Base-by-base conservation (phyloP, 2,888 invertebrate genomes). In the Epinotia nisella region DNA sequence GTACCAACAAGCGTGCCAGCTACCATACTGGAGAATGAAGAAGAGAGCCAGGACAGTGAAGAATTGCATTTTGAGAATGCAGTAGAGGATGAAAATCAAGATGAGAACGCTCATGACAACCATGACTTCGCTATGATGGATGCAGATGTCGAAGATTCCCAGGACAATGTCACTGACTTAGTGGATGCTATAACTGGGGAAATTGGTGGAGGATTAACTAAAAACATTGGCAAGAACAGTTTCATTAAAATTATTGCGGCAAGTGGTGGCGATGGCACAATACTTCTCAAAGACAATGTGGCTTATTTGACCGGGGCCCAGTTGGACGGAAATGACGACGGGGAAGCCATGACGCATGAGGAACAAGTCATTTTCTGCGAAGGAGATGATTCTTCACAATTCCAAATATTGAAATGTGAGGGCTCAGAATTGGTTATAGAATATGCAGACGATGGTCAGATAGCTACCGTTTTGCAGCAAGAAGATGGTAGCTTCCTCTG, bases 341-440 rank as follows among this genome's bases (percentile, higher is more conserved):
- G 83, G 0, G 90, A 91, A 19, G 81, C 80, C 1, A 80, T 86
- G 74, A 78, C 83, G 29, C 86, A 90, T 53, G 88, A 90, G 76
- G 89, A 94, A 78, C 80, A 81, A 74, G 90, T 94, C 0, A 91
- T 94, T 66, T 87, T 92, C 45, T 92, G 89, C 78, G 91, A 93
- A 80, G 91, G 90, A 7, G 92, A 93, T 77, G 92, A 92, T 10
- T 75, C 87, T 39, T 90, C 91, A 11, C 91, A 93, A 72, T 90
- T 90, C 68, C 91, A 93, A 80, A 90, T 93, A 59, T 76, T 94
- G 0, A 93, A 93, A 76, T 91, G 90, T 80, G 92, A 93, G 75
- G 92, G 90, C 0, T 89, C 90, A 1, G 93, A 94, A 76, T 77
- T 93, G 19, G 90, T 94, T 0, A 93, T 94, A 69, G 92, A 93